Base-by-base conservation (phyloP, 2,888 invertebrate genomes). In the Callimorpha dominula region DNA sequence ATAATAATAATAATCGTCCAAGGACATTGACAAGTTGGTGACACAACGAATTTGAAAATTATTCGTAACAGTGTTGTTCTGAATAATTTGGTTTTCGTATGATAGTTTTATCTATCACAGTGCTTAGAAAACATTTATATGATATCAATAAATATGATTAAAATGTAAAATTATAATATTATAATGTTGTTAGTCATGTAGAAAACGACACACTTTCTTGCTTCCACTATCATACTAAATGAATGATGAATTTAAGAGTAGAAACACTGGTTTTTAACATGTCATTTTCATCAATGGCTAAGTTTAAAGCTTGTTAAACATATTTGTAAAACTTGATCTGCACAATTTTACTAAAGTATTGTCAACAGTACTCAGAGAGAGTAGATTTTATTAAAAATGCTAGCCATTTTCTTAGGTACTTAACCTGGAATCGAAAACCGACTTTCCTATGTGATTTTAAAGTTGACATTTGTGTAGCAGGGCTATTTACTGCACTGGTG, bases 401-500 rank as follows among this genome's bases (percentile, higher is more conserved):
- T 76, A 75, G 80, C 69, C 65, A 40, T 76, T 82, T 78, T 82
- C 76, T 63, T 69, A 71, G 64, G 52, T 63, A 12, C 31, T 20
- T 42, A 42, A 31, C 43, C 71, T 6, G 54, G 46, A 57, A 57
- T 65, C 68, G 17, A n/a, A 73, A 74, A 77, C 62, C 4, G 9
- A 77, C 80, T 65, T 73, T 75, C 65, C 1, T 0, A 4, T 0
- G 1, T 8, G 7, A 1, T 0, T 0, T 65, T 84, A 86, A 76
- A 73, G 86, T 84, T 74, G 49, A 72, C 79, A 79, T 76, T 87
- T 43, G 77, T 54, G n/a, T 77, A 76, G n/a, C 60, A 40, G 9
- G 12, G 31, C 42, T 71, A 76, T 73, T 12, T 82, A 78, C 86
- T 88, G 87, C 86, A 87, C 71, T 83, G 81, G 78, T 83, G 88